Evolutionary conservation across 2,113 vertebrate genomes (phyloP).

Genomic region (Paratilapia polleni): DNA sequence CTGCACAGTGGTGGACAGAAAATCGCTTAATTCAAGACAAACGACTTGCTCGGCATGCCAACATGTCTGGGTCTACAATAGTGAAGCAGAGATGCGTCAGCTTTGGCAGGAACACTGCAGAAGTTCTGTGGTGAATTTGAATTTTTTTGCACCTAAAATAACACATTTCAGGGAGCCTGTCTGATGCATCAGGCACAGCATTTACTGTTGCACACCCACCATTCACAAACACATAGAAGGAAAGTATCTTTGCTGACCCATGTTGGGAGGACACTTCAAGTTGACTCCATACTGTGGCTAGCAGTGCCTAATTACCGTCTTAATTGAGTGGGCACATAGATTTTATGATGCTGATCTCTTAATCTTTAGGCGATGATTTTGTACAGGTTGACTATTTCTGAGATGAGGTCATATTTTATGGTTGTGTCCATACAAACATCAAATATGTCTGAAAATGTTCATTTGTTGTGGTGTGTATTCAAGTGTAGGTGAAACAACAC

Average conservation of each 20-base stretch:
- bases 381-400: not conserved
- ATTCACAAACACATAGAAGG: conserved; percentile 47
- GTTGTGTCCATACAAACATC: not conserved
- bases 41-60: conserved; percentile 52
- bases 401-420: not conserved
- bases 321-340: conserved; percentile 8
- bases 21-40: conserved; percentile 66
- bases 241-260: conserved; percentile 14
- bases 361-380: not conserved
- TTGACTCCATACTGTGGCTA: conserved; percentile 2
- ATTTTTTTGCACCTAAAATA: conserved; percentile 71
- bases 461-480: not conserved
- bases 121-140: conserved; percentile 68
- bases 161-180: conserved; percentile 57
- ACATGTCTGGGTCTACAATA: conserved; percentile 44
- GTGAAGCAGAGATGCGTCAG: conserved; percentile 64
- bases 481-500: conserved; percentile 33
- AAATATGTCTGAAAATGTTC: conserved; percentile 13
- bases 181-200: conserved; percentile 48
- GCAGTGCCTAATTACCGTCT: conserved; percentile 13
- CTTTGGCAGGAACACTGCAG: conserved; percentile 61
- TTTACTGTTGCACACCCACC: conserved; percentile 51
- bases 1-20: conserved; percentile 9
- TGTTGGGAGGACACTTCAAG: conserved; percentile 8
- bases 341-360: conserved; percentile 27